phyloP scores from a whole-genome alignment of 2,113 vertebrate genomes.

The Sarotherodon lohbergeri region DNA sequence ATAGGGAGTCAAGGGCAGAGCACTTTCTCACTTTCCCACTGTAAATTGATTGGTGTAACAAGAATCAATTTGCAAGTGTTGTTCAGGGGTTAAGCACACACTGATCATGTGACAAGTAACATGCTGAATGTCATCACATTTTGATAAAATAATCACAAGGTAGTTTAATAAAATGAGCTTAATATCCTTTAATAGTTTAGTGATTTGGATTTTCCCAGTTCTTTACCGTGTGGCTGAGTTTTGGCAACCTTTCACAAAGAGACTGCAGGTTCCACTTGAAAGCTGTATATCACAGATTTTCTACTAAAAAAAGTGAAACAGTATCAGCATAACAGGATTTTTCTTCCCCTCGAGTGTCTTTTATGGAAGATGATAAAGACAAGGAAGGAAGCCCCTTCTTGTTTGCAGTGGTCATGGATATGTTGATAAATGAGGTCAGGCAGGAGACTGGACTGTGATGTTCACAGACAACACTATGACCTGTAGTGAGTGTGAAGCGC shows the following conservation, averaged over 20 bases:
- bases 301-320: not conserved
- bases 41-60: not conserved
- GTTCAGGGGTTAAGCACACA: not conserved
- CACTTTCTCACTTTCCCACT: not conserved
- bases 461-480: not conserved
- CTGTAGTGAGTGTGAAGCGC: not conserved
- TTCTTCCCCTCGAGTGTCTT: not conserved
- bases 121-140: not conserved
- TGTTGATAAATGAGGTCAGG: not conserved
- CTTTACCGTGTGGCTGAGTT: not conserved
- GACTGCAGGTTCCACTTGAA: not conserved
- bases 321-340: not conserved
- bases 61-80: not conserved
- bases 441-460: not conserved
- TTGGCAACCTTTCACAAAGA: not conserved
- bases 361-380: not conserved
- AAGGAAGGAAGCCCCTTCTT: conserved; percentile 7
- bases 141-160: not conserved
- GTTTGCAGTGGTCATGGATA: not conserved
- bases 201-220: not conserved
- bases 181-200: not conserved
- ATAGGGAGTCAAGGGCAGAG: not conserved
- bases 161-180: not conserved
- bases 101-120: not conserved
- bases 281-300: not conserved